Evolutionary conservation across 2,888 invertebrate genomes (phyloP).

Genomic region (Lepidochitona cinerea): DNA sequence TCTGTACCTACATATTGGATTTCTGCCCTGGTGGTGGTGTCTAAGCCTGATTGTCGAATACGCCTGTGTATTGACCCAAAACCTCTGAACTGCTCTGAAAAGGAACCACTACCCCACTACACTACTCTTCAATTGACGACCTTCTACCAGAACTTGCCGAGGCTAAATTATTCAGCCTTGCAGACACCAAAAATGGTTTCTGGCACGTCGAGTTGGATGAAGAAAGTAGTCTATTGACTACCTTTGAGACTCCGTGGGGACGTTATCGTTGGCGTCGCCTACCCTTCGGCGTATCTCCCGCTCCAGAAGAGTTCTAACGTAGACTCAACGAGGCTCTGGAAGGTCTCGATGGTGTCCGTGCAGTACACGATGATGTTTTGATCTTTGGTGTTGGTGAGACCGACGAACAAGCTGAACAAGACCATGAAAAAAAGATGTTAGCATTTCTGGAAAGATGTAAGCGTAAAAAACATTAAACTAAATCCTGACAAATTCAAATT

Average conservation of each 20-base stretch:
- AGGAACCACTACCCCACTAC: constrained; percentile 19
- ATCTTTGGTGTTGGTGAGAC: constrained; percentile 21
- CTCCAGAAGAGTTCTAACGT: constrained; percentile 35
- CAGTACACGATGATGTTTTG: constrained; percentile 26
- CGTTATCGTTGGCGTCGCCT: constrained; percentile 35
- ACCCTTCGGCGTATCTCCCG: constrained; percentile 36
- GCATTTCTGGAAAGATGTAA: constrained; percentile 19
- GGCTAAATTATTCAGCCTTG: constrained; percentile 9
- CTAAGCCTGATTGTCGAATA: constrained; percentile 14
- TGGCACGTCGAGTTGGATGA: constrained; percentile 27
- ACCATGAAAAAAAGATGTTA: constrained; percentile 23
- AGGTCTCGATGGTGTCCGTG: constrained; percentile 18
- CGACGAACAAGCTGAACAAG: constrained; percentile 17
- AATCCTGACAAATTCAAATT: constrained; percentile 24
- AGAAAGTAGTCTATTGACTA: constrained; percentile 28
- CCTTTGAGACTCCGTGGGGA: constrained; percentile 36
- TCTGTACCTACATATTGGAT: constrained; percentile 32
- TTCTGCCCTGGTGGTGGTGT: constrained; percentile 24
- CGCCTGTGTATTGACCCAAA: constrained; percentile 30
- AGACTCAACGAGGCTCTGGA: constrained; percentile 5
- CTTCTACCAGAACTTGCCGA: constrained; percentile 13
- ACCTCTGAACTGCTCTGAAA: constrained; percentile 23
- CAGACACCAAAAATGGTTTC: constrained; percentile 25
- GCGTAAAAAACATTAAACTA: constrained; percentile 20
- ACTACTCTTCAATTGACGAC: constrained; percentile 14